These are phyloP conservation scores for Desmophyllum pertusum DNA, from an alignment of 92 coral and sea anemone genomes.

Conservation along the genomic window DNA sequence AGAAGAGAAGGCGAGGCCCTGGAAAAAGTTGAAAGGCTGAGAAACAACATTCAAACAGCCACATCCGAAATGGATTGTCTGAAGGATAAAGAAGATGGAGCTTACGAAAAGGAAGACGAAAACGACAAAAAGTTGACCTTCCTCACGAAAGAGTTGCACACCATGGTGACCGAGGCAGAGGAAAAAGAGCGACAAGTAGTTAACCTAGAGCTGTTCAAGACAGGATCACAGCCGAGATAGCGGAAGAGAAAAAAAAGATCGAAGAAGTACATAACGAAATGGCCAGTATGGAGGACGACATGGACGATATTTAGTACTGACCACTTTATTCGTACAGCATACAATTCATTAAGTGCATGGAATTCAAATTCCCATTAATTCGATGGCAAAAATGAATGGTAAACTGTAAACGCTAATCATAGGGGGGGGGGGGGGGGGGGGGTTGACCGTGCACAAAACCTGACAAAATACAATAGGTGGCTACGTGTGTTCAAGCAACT, in stretches of 20 bases:
- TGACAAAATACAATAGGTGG: too few species aligned
- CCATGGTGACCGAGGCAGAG: slow-evolving; percentile 59
- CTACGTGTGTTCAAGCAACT: too few species aligned
- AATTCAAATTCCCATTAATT: too few species aligned
- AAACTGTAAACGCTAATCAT: too few species aligned
- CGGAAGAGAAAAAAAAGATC: slow-evolving; percentile 38
- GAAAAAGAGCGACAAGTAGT: slow-evolving; percentile 69
- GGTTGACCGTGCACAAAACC: too few species aligned
- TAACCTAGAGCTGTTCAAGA: slow-evolving; percentile 53
- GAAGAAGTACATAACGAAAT: slow-evolving; percentile 62
- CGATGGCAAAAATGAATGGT: too few species aligned
- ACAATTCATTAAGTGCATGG: too few species aligned
- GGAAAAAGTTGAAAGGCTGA: slow-evolving; percentile 52
- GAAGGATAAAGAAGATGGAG: slow-evolving; percentile 73
- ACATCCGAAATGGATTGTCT: slow-evolving; percentile 50
- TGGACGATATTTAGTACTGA: slow-evolving; percentile 10
- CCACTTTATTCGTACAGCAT: background rate
- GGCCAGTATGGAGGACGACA: slow-evolving; percentile 55
- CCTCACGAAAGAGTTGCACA: slow-evolving; percentile 65
- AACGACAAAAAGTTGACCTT: slow-evolving; percentile 74
- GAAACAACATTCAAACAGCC: slow-evolving; percentile 46
- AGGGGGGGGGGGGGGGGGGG: too few species aligned
- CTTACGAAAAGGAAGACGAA: slow-evolving; percentile 69
- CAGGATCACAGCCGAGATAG: slow-evolving; percentile 55
- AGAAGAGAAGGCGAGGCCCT: slow-evolving; percentile 45